These are phyloP conservation scores for Ips typographus DNA, from an alignment of 1,140 invertebrate species.

Conservation along the genomic window DNA sequence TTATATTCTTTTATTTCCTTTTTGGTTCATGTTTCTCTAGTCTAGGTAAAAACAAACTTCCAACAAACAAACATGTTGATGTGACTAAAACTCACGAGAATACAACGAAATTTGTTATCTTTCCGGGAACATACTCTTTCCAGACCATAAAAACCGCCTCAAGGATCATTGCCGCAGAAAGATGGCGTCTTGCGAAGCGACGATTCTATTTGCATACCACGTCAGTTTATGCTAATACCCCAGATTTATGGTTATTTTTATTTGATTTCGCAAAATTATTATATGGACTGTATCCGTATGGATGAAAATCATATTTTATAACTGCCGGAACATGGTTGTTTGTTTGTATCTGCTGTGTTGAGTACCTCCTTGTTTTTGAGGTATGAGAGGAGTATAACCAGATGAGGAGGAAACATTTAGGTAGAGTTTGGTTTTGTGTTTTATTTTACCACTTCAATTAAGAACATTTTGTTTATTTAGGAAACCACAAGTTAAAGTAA, in stretches of 20 bases:
- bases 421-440: no score
- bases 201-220: conserved; percentile 50
- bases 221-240: conserved; percentile 51
- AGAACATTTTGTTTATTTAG: no score
- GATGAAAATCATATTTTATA: conserved; percentile 54
- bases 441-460: no score
- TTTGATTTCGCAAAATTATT: conserved; percentile 54
- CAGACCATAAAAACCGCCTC: conserved; percentile 27
- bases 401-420: no score
- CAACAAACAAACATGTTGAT: no score
- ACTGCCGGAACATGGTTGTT: conserved; percentile 30
- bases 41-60: no score
- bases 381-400: no score
- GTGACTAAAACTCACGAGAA: no score
- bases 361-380: no score
- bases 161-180: conserved; percentile 37
- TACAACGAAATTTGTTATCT: conserved; percentile 1
- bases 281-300: conserved; percentile 56
- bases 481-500: no score
- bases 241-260: conserved; percentile 54
- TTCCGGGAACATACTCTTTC: conserved; percentile 23
- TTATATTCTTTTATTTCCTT: neutral
- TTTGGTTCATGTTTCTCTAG: neutral
- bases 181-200: conserved; percentile 46
- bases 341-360: no score